A percentile compares a stretch with the other conserved stretches of the same genome.
Evolutionary conservation across 2,113 vertebrate species (phyloP).

Genomic region (Donacobius atricapilla): DNA sequence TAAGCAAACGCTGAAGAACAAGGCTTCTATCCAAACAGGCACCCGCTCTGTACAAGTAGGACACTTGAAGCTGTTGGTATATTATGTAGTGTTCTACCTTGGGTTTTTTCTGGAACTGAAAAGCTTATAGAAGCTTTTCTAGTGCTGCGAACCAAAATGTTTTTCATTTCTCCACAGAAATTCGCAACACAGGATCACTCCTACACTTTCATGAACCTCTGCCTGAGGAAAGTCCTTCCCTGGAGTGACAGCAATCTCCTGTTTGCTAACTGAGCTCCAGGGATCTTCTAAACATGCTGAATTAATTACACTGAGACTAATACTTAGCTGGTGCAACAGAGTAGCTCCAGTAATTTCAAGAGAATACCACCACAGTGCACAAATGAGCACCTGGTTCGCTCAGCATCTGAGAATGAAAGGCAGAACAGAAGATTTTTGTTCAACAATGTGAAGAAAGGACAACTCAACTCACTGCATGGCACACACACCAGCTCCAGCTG

Average conservation of each 20-base stretch:
- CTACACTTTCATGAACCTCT: neutral
- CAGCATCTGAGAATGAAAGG: neutral
- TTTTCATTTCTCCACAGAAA: constrained; percentile 26
- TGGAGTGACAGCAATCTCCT: constrained; percentile 31
- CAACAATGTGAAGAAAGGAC: neutral
- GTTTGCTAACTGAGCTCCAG: constrained; percentile 39
- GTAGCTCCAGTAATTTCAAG: neutral
- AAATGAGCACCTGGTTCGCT: neutral
- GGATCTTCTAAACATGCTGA: constrained; percentile 10
- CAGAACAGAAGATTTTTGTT: neutral
- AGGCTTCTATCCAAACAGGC: constrained; percentile 37
- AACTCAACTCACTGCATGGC: neutral
- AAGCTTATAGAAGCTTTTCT: constrained; percentile 12
- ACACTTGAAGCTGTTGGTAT: neutral
- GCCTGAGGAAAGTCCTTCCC: constrained; percentile 17
- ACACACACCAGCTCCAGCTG: neutral
- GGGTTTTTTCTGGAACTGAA: constrained; percentile 7
- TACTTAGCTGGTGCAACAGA: constrained; percentile 11
- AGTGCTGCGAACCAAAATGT: neutral
- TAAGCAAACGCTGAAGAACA: constrained; percentile 26
- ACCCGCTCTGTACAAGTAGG: neutral
- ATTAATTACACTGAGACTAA: constrained; percentile 14
- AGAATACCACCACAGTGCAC: neutral
- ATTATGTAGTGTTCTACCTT: neutral
- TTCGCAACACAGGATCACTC: neutral